Base-by-base conservation (phyloP, 2,113 vertebrate genomes). In the Tachycineta bicolor region DNA sequence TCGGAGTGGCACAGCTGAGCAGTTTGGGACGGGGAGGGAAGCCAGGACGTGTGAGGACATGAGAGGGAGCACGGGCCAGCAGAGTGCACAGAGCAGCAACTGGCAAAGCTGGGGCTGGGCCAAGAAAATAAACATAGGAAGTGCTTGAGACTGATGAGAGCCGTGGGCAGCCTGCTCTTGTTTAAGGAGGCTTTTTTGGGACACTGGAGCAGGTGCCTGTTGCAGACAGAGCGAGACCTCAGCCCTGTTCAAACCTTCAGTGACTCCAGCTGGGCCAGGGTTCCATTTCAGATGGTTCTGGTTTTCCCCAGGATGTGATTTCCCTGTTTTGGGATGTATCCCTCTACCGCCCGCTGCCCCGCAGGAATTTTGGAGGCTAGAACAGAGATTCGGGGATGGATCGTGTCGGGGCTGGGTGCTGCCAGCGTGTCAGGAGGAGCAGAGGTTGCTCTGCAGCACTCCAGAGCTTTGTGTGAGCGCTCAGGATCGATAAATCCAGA, bases 111-210 rank as follows among this genome's bases (percentile, higher is more conserved):
- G 94, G 89, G 94, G 47, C 79, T 88, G 86, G 78, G 92, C 95
- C 92, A 95, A 84, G 88, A 68, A 94, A 92, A 90, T 69, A 89
- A 95, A 93, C 90, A 69, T 46, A 91, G 83, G 87, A 96, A 94
- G 93, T 82, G 49, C 60, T 89, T 31, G 50, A 87, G 89, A 24
- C 83, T 80, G 92, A 92, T 77, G 62, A 87, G 87, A 91, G 65
- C 80, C 71, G 76, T 29, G 85, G 85, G 69, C 95, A 78, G 92
- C 55, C 94, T 96, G 95, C 80, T 96, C 64, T 70, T 34, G 55
- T 70, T 96, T 63, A 46, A 65, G 89, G 90, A 95, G 81, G 78
- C 62, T 64, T 89, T 93, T 76, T 23, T 21, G 84, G 89, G 89
- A 96, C 95, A 73, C 62, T 5, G 17, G n/a, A 76, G 67, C 79